phyloP scores from a whole-genome alignment of 1,140 invertebrate genomes.

The Microplitis demolitor region DNA sequence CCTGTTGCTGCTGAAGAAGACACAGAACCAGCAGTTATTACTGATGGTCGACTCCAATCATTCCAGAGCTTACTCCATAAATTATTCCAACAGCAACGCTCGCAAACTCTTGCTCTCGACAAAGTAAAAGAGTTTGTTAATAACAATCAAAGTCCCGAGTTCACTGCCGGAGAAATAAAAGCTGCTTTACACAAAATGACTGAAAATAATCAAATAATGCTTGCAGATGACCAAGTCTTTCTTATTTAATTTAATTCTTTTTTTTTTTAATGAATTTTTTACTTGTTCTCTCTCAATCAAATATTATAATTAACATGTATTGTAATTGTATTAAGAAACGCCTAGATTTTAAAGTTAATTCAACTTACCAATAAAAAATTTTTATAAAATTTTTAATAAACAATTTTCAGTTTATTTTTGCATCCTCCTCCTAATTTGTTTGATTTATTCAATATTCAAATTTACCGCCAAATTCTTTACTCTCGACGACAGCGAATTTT shows the following conservation, averaged over 20 bases:
- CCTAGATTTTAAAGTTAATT: neutral
- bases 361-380: neutral
- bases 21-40: constrained; percentile 35
- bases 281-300: constrained; percentile 1
- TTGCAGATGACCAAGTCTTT: constrained; percentile 86
- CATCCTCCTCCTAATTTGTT: too few species aligned
- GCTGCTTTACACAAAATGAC: constrained; percentile 84
- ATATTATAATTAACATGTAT: neutral
- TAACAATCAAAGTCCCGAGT: constrained; percentile 66
- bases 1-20: constrained; percentile 20
- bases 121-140: constrained; percentile 69
- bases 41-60: constrained; percentile 59
- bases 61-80: constrained; percentile 71
- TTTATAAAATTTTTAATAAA: neutral
- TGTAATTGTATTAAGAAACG: neutral
- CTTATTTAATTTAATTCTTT: constrained; percentile 69
- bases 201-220: constrained; percentile 89
- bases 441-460: too few species aligned
- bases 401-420: neutral
- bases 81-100: constrained; percentile 72
- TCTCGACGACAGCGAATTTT: too few species aligned
- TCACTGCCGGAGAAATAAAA: constrained; percentile 74
- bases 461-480: too few species aligned
- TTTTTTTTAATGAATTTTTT: neutral
- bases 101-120: constrained; percentile 68